These are phyloP conservation scores for Prionailurus bengalensis DNA, from an alignment of 2,113 vertebrate genomes.

Conservation along the genomic window DNA sequence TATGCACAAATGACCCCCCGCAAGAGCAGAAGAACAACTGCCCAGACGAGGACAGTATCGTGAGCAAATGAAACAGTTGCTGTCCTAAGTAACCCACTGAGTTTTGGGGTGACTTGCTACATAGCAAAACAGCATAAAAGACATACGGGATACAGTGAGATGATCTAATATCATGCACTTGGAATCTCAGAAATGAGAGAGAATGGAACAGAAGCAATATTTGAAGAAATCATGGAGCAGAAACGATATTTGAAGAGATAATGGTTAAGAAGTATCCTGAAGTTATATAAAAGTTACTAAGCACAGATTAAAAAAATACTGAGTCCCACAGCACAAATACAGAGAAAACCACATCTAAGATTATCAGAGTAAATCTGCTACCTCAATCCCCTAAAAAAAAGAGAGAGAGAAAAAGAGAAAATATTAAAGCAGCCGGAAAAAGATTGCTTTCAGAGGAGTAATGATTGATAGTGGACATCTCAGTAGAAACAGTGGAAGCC, in stretches of 20 bases:
- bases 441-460: constrained; percentile 41
- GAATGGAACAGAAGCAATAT: constrained; percentile 34
- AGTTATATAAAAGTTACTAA: constrained; percentile 41
- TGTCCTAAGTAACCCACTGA: constrained; percentile 36
- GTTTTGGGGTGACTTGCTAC: constrained; percentile 12
- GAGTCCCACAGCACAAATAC: background rate
- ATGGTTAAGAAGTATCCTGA: constrained; percentile 51
- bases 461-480: constrained; percentile 41
- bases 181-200: constrained; percentile 46
- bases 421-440: constrained; percentile 17
- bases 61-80: constrained; percentile 44
- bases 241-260: constrained; percentile 41
- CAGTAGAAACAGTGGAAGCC: constrained; percentile 8
- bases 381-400: background rate
- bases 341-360: constrained; percentile 48
- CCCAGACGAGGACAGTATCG: background rate
- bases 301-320: background rate
- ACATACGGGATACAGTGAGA: background rate
- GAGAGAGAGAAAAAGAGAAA: background rate
- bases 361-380: constrained; percentile 56
- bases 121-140: constrained; percentile 31
- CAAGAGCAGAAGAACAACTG: background rate
- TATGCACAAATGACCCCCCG: background rate
- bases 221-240: constrained; percentile 53
- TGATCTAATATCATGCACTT: constrained; percentile 16